Conservation (phyloP, 2,888 invertebrate species). For the Phalera bucephala region DNA sequence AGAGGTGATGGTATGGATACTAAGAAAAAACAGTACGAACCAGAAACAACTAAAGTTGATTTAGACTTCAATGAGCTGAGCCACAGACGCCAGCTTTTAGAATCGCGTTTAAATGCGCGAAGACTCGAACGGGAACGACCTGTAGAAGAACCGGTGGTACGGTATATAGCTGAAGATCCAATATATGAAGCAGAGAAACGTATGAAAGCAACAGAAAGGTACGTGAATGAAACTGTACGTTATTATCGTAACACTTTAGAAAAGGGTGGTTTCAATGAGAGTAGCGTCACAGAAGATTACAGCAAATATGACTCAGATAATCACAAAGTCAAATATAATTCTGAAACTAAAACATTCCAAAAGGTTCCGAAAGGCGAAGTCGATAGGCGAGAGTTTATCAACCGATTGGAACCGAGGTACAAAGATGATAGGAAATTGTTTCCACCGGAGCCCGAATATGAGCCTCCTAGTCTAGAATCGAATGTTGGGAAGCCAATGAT, state of each 20-base stretch:
- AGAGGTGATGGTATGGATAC: conserved; percentile 87
- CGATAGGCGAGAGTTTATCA: conserved; percentile 65
- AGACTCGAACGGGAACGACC: conserved; percentile 64
- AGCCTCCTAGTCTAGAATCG: conserved; percentile 87
- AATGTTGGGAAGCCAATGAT: conserved; percentile 81
- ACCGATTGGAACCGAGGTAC: conserved; percentile 56
- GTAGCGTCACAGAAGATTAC: conserved; percentile 75
- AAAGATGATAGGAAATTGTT: conserved; percentile 60
- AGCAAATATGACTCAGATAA: conserved; percentile 76
- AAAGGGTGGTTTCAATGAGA: conserved; percentile 81
- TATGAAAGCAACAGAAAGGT: conserved; percentile 79
- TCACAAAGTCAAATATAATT: conserved; percentile 68
- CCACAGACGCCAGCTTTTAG: conserved; percentile 88
- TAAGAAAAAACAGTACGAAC: conserved; percentile 76
- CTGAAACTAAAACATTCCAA: conserved; percentile 63
- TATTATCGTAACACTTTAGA: conserved; percentile 82
- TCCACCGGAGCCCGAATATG: conserved; percentile 81
- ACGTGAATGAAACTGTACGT: conserved; percentile 81
- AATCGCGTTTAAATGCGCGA: conserved; percentile 88
- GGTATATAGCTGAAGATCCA: conserved; percentile 77
- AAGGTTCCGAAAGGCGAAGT: conserved; percentile 63
- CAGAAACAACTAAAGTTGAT: conserved; percentile 59
- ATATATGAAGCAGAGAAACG: conserved; percentile 71
- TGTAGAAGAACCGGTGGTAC: conserved; percentile 64
- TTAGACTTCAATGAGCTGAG: conserved; percentile 85